These are phyloP conservation scores for Amphipoea oculea DNA, from an alignment of 2,888 invertebrate species.

Conservation along the genomic window DNA sequence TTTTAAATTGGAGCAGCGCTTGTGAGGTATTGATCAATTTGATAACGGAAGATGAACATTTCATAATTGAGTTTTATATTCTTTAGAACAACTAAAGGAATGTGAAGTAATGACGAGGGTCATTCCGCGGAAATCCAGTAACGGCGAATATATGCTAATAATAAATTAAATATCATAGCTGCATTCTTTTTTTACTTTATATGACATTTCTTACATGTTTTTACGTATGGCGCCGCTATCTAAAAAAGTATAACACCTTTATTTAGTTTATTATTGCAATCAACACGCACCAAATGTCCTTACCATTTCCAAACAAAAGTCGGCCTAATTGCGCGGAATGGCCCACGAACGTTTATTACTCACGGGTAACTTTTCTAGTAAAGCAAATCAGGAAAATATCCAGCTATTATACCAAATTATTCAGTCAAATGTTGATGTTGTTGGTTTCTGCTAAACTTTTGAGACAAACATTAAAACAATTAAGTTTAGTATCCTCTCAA, in stretches of 20 bases:
- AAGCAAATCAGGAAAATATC: background rate
- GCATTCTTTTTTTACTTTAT: too few relatives aligned
- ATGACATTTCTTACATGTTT: too few relatives aligned
- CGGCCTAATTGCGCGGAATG: too few relatives aligned
- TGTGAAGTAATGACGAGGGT: background rate
- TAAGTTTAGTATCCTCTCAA: slow-evolving; percentile 15
- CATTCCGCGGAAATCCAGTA: too few relatives aligned
- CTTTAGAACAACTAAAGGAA: background rate
- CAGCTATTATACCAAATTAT: background rate
- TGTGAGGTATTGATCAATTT: background rate
- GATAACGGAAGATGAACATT: background rate
- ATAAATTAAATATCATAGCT: too few relatives aligned
- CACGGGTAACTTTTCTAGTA: background rate
- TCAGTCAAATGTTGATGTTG: background rate
- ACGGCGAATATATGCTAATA: too few relatives aligned
- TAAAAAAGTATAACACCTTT: too few relatives aligned
- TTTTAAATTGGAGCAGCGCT: background rate
- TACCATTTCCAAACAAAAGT: too few relatives aligned
- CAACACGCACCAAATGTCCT: too few relatives aligned
- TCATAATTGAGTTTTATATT: background rate
- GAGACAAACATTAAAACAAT: slow-evolving; percentile 16
- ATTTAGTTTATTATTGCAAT: too few relatives aligned
- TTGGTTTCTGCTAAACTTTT: slow-evolving; percentile 16
- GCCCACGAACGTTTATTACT: background rate
- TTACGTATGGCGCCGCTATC: too few relatives aligned